phyloP scores from a whole-genome alignment of 1,140 invertebrate species.

The Bombus soroeensis region DNA sequence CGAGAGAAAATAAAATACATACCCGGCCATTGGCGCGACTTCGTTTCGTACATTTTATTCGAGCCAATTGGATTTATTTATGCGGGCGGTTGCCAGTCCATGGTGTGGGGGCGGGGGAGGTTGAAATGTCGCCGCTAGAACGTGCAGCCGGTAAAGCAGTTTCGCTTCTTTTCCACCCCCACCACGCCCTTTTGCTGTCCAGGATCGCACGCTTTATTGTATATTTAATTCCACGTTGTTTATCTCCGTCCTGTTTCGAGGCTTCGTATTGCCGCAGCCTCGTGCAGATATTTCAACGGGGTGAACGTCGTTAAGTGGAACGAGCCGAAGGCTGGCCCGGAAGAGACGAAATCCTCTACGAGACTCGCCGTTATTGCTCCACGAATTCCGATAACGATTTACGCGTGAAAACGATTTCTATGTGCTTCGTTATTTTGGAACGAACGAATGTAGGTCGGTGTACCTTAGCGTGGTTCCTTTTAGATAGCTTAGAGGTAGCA shows the following conservation, averaged over 20 bases:
- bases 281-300: conserved; percentile 61
- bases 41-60: conserved; percentile 74
- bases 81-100: conserved; percentile 53
- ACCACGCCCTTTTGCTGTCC: conserved; percentile 70
- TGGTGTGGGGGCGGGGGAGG: conserved; percentile 20
- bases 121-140: conserved; percentile 43
- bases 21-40: conserved; percentile 65
- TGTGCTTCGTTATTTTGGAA: neutral
- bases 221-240: conserved; percentile 71
- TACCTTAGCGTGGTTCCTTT: neutral
- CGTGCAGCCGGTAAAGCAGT: conserved; percentile 66
- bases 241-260: conserved; percentile 51
- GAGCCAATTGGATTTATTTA: conserved; percentile 75
- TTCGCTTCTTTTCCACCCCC: conserved; percentile 59
- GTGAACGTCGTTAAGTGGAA: conserved; percentile 35
- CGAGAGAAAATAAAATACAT: conserved; percentile 69
- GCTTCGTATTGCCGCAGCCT: neutral
- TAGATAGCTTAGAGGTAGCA: no score
- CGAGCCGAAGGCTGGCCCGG: neutral
- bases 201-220: conserved; percentile 66
- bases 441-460: conserved; percentile 5
- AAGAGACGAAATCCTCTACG: conserved; percentile 26
- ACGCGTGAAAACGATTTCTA: neutral
- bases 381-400: no score
- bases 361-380: conserved; percentile 42